Conservation (phyloP, 2,113 vertebrate genomes). For the Orthonyx spaldingii region DNA sequence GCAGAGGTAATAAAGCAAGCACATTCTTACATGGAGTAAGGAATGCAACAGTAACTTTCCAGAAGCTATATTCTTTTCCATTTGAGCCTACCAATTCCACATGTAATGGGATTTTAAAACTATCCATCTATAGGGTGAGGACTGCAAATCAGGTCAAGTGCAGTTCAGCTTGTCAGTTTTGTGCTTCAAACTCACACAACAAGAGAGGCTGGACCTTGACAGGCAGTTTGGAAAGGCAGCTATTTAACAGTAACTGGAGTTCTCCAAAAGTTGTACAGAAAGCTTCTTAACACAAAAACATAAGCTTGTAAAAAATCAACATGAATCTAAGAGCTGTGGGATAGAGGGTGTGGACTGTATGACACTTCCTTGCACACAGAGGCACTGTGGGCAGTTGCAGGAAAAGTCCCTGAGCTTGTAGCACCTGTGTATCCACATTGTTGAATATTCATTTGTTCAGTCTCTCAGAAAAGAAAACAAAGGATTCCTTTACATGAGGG, state of each 20-base stretch:
- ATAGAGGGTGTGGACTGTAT: background rate
- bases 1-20: background rate
- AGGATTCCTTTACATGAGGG: background rate
- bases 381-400: background rate
- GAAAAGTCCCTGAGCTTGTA: background rate
- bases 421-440: background rate
- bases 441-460: background rate
- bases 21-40: background rate
- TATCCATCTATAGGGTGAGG: background rate
- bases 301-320: background rate
- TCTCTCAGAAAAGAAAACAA: background rate
- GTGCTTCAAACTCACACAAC: background rate
- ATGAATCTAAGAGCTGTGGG: background rate
- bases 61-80: background rate
- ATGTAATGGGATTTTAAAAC: background rate
- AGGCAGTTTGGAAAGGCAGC: background rate
- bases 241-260: background rate
- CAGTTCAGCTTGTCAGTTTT: background rate
- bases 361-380: background rate
- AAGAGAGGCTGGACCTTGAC: background rate
- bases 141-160: background rate
- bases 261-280: background rate
- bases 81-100: background rate
- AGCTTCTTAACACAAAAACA: background rate
- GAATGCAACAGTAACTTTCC: background rate